Evolutionary conservation across 2,113 vertebrate species (phyloP).

Genomic region (Cnemophilus loriae): DNA sequence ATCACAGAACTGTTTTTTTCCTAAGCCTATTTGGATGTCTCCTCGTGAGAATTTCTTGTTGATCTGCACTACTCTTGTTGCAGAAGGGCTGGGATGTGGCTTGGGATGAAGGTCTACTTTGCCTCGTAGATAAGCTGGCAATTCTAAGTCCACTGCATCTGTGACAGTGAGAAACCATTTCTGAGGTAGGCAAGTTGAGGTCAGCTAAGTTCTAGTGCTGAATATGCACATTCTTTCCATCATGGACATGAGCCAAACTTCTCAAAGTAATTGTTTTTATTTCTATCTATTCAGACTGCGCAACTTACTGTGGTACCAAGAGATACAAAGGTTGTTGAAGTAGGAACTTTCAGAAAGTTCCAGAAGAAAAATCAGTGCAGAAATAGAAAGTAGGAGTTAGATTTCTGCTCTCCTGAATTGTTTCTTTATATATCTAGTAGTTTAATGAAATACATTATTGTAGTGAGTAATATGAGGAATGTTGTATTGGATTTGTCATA

Average conservation of each 20-base stretch:
- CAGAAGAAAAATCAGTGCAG: not conserved
- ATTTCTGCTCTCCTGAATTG: not conserved
- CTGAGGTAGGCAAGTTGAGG: not conserved
- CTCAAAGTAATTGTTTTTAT: constrained; percentile 31
- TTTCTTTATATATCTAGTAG: not conserved
- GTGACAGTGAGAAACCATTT: not conserved
- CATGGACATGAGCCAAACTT: not conserved
- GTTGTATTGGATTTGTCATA: not conserved
- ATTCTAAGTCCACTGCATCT: not conserved
- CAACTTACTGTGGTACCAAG: not conserved
- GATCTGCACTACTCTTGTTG: not conserved
- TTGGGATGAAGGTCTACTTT: not conserved
- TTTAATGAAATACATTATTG: not conserved
- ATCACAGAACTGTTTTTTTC: not conserved
- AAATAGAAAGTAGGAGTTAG: not conserved
- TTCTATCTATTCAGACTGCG: constrained; percentile 4
- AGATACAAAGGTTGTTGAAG: not conserved
- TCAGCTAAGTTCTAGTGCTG: not conserved
- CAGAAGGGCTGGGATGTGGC: not conserved
- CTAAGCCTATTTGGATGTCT: not conserved
- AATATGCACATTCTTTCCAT: constrained; percentile 11
- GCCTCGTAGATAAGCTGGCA: not conserved
- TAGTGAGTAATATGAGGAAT: not conserved
- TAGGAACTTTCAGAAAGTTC: not conserved
- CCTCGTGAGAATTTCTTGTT: not conserved